Base-by-base conservation (phyloP, 1,140 invertebrate genomes). In the Cheumatopsyche charites region DNA sequence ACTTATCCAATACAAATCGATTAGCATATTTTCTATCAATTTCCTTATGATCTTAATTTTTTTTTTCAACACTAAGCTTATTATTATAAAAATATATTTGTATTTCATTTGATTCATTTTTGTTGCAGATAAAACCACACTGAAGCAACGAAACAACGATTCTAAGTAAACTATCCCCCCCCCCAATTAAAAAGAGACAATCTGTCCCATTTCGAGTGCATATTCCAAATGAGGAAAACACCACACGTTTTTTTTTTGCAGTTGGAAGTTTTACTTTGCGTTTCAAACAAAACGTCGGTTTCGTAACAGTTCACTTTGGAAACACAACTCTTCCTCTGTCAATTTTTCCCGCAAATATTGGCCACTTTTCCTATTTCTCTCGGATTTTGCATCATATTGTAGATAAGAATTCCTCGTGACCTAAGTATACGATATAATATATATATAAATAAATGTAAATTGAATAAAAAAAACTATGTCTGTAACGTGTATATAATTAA, bases 401-500 rank as follows among this genome's bases (percentile, higher is more conserved):
- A 75, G 74, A 73, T 73, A 75, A 73, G 36, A 75, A 70, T 72
- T 73, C 71, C 74, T 75, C 74, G 61, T 73, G 66, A 69, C 68
- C 70, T 76, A 71, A 70, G 74, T 76, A 76, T 76, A 76, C 74
- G 74, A 75, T 66, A 72, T 63, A 70, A 73, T 70, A 70, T 55
- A 58, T 36, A 68, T 68, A 42, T 55, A 47, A 47, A 58, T 47
- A 17, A 47, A 55, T 21, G 21, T 55, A 45, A 62, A 70, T 61
- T 43, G 13, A 62, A 62, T 29, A 68, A 68, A 12, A 55, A 69
- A 55, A 63, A 62, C 43, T 66, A 43, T 75, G 74, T 73, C 65
- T 58, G 62, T 73, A 73, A 73, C 62, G 67, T 69, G 52, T 73
- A 73, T 71, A 68, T 73, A 72, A 47, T 63, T 71, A 68, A n/a